These are phyloP conservation scores for Astatotilapia flaviijosephi DNA, from an alignment of 2,113 vertebrate genomes.

Conservation along the genomic window DNA sequence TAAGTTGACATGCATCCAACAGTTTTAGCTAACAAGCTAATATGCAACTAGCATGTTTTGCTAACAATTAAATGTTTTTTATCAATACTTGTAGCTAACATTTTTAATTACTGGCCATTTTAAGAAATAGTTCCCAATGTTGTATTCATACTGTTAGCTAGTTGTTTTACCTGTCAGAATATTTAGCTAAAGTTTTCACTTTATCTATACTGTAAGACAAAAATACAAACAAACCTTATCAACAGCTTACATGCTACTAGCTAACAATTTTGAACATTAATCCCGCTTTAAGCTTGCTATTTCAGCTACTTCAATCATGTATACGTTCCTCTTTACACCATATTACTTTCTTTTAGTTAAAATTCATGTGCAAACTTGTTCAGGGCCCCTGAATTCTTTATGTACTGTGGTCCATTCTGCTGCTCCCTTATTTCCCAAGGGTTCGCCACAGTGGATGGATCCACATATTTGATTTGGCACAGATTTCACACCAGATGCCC, in stretches of 20 bases:
- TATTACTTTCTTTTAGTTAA: background rate
- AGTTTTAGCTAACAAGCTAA: background rate
- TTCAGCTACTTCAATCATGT: background rate
- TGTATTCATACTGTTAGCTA: background rate
- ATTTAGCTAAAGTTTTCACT: background rate
- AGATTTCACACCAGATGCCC: background rate
- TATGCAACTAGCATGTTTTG: background rate
- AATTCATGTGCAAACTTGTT: background rate
- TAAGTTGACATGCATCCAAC: background rate
- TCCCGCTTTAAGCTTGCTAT: background rate
- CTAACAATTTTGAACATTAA: background rate
- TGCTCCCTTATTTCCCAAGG: background rate
- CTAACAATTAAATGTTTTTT: background rate
- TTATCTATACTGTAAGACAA: background rate
- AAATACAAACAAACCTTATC: background rate
- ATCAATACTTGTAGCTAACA: background rate
- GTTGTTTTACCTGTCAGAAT: background rate
- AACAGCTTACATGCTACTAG: background rate
- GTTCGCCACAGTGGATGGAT: background rate
- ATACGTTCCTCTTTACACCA: background rate
- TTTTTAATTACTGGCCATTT: background rate
- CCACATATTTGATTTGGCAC: background rate
- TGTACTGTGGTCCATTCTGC: background rate
- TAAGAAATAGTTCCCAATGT: background rate
- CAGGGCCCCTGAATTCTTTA: background rate